Conservation (phyloP, 2,797 vertebrate species). For the Parauchenoglanis punctatus region DNA sequence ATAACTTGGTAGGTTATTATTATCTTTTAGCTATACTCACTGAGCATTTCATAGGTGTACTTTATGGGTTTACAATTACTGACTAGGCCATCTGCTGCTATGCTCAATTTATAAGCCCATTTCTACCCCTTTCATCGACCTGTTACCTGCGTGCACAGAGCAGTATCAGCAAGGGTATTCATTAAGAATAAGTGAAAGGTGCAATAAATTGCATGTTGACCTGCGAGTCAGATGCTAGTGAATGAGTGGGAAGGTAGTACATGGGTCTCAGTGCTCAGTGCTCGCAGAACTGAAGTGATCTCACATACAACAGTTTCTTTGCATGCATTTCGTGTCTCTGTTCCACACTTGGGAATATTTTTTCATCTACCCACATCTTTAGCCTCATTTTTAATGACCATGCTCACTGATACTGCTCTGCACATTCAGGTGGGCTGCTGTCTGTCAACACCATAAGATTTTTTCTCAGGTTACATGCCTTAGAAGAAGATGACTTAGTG, state of each 20-base stretch:
- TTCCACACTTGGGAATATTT: background rate
- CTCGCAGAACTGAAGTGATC: background rate
- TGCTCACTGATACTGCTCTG: background rate
- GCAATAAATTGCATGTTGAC: background rate
- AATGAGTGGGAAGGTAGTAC: background rate
- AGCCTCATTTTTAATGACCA: no score
- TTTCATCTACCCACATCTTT: background rate
- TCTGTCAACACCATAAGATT: background rate
- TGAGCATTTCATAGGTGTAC: background rate
- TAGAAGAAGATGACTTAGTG: no score
- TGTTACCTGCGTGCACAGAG: background rate
- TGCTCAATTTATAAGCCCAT: background rate
- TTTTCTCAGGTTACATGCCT: background rate
- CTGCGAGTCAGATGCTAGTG: background rate
- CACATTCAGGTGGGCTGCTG: background rate
- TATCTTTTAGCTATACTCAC: background rate
- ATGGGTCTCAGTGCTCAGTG: background rate
- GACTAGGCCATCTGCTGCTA: background rate
- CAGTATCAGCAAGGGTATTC: background rate
- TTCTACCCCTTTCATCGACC: background rate
- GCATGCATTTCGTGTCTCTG: background rate
- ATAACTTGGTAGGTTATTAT: background rate
- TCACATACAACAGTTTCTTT: background rate
- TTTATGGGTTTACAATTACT: background rate
- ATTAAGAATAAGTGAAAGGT: slow-evolving; percentile 1